Percentiles rank a stretch among this genome's conserved stretches.
Conservation (phyloP, 2,113 vertebrate species). For the Carollia perspicillata region DNA sequence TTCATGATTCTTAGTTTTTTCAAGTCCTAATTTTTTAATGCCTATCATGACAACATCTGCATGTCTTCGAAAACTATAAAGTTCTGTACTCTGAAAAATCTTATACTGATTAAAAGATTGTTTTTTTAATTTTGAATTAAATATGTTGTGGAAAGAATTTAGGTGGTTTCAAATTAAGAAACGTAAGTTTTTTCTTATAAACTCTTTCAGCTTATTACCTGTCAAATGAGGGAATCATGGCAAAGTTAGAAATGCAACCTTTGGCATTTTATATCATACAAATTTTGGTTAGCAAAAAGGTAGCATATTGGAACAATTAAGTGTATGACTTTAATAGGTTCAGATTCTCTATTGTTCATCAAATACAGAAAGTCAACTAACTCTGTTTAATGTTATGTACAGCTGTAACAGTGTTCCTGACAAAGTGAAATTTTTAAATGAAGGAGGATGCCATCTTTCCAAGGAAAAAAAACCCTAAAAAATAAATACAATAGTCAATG, state of each 20-base stretch:
- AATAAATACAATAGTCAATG: constrained; percentile 35
- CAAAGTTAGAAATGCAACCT: constrained; percentile 17
- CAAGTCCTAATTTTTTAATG: constrained; percentile 51
- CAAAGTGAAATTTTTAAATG: constrained; percentile 49
- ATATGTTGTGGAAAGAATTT: constrained; percentile 53
- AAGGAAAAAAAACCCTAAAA: constrained; percentile 15
- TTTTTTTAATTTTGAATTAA: constrained; percentile 67
- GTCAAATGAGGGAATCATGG: constrained; percentile 46
- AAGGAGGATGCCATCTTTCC: constrained; percentile 39
- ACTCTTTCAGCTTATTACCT: constrained; percentile 39
- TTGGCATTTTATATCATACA: constrained; percentile 44
- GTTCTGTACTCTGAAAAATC: constrained; percentile 69
- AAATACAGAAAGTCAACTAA: constrained; percentile 51
- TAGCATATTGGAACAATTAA: constrained; percentile 64
- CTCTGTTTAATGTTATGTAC: constrained; percentile 56
- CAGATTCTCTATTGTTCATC: constrained; percentile 54
- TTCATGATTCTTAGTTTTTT: constrained; percentile 71
- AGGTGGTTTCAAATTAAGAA: constrained; percentile 56
- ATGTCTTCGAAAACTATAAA: constrained; percentile 68
- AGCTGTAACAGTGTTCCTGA: constrained; percentile 26
- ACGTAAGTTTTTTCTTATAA: constrained; percentile 38
- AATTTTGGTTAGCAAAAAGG: constrained; percentile 56
- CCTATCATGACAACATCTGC: constrained; percentile 67
- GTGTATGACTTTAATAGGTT: constrained; percentile 44
- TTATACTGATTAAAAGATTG: constrained; percentile 76